These are phyloP conservation scores for Diceros bicornis DNA, from an alignment of 2,797 vertebrate genomes.

Conservation along the genomic window DNA sequence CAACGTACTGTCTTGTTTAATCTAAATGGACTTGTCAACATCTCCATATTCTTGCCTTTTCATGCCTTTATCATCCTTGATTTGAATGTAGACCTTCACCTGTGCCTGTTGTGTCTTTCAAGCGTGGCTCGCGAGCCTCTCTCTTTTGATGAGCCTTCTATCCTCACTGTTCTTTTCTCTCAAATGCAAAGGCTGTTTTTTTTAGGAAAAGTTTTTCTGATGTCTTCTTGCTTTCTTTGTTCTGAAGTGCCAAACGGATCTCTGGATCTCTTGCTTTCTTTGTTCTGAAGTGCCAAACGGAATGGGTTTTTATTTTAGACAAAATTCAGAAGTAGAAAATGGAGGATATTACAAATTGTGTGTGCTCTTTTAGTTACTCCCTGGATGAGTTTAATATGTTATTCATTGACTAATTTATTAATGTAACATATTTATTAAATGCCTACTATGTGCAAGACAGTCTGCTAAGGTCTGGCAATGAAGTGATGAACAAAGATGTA, in stretches of 20 bases:
- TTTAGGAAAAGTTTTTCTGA: not conserved
- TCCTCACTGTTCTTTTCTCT: conserved; percentile 50
- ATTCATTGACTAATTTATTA: not conserved
- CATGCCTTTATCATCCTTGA: not conserved
- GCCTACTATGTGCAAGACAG: not conserved
- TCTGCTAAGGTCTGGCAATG: not conserved
- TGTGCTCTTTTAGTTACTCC: not conserved
- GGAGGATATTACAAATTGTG: not conserved
- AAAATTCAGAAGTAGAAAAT: conserved; percentile 15
- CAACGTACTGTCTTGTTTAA: not conserved
- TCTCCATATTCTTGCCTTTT: not conserved
- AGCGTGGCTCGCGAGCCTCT: not conserved
- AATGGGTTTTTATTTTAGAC: not conserved
- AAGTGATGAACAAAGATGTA: not conserved
- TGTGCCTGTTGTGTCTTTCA: not conserved
- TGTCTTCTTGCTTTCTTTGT: not conserved
- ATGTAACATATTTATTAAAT: not conserved
- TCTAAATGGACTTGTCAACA: not conserved
- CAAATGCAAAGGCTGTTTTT: conserved; percentile 56
- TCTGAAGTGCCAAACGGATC: not conserved
- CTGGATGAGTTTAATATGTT: not conserved
- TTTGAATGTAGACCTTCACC: conserved; percentile 19
- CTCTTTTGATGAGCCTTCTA: not conserved
- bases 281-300: not conserved
- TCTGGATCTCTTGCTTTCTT: not conserved